Evolutionary conservation across 30 jellyfish, hydroid and myxozoan genomes (phyloP).

Genomic region (Rhopilema esculentum): DNA sequence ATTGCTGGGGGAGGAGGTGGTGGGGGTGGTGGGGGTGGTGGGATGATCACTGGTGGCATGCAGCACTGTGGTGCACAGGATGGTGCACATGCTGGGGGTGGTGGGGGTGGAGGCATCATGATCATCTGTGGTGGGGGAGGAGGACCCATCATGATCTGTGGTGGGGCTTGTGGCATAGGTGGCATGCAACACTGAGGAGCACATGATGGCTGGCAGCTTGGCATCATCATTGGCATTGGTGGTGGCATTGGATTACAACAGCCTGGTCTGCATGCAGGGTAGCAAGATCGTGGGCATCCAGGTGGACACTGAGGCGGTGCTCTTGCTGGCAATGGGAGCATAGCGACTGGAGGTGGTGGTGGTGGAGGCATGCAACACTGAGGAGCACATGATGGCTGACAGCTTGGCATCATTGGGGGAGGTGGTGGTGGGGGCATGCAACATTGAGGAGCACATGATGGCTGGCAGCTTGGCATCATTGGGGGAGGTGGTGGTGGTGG

Average conservation of each 20-base stretch:
- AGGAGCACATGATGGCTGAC: slow-evolving; percentile 97
- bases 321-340: slow-evolving; percentile 85
- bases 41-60: slow-evolving; percentile 60
- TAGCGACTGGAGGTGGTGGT: slow-evolving; percentile 86
- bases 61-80: slow-evolving; percentile 97
- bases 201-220: slow-evolving; percentile 87
- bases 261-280: slow-evolving; percentile 84
- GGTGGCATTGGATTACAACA: slow-evolving; percentile 88
- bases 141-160: slow-evolving; percentile 57
- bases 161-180: slow-evolving; percentile 69
- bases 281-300: slow-evolving; percentile 79
- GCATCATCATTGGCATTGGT: slow-evolving; percentile 73
- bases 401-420: slow-evolving; percentile 90
- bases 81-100: slow-evolving; percentile 90
- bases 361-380: slow-evolving; percentile 84
- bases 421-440: slow-evolving; percentile 79
- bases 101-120: slow-evolving; percentile 84
- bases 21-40: slow-evolving; percentile 96
- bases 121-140: slow-evolving; percentile 79
- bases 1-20: slow-evolving; percentile 87
- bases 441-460: slow-evolving; percentile 92
- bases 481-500: slow-evolving; percentile 79
- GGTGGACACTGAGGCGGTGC: slow-evolving; percentile 94
- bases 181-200: slow-evolving; percentile 92
- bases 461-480: slow-evolving; percentile 87